Evolutionary conservation across 2,113 vertebrate genomes (phyloP).

Genomic region (Cebus imitator): DNA sequence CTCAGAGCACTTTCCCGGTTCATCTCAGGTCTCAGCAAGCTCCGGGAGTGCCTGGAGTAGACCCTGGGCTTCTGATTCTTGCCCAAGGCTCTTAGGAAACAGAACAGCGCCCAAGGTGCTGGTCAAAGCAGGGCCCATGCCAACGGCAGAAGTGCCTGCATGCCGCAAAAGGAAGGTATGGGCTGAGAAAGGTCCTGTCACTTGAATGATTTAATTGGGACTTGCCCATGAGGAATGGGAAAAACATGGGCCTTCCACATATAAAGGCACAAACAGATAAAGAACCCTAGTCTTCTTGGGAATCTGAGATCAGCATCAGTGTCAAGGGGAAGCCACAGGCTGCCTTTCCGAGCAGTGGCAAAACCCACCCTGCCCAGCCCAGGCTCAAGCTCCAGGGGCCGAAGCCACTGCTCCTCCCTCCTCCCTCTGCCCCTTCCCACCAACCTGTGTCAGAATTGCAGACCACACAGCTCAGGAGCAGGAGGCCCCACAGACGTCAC

Average conservation of each 20-base stretch:
- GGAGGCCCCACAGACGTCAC: fast-evolving
- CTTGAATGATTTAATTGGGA: neutral
- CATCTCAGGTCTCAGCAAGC: neutral
- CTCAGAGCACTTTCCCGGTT: neutral
- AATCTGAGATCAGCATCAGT: neutral
- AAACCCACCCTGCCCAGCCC: neutral
- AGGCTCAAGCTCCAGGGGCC: neutral
- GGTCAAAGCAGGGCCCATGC: neutral
- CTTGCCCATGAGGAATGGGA: neutral
- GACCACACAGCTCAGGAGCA: neutral
- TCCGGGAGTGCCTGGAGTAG: too few relatives aligned
- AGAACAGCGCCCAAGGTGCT: neutral
- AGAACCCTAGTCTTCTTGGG: neutral
- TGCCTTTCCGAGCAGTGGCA: neutral
- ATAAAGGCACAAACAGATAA: neutral
- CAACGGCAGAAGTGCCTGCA: too few relatives aligned
- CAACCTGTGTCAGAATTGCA: neutral
- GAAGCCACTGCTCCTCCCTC: neutral
- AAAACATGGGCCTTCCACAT: neutral
- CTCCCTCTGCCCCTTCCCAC: neutral
- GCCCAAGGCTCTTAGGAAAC: neutral
- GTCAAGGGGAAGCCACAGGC: neutral
- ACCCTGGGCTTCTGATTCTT: neutral
- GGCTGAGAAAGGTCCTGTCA: neutral
- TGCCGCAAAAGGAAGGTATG: neutral